These are phyloP conservation scores for Sebastes trivittatus DNA, from an alignment of 2,797 vertebrate genomes.

Conservation along the genomic window DNA sequence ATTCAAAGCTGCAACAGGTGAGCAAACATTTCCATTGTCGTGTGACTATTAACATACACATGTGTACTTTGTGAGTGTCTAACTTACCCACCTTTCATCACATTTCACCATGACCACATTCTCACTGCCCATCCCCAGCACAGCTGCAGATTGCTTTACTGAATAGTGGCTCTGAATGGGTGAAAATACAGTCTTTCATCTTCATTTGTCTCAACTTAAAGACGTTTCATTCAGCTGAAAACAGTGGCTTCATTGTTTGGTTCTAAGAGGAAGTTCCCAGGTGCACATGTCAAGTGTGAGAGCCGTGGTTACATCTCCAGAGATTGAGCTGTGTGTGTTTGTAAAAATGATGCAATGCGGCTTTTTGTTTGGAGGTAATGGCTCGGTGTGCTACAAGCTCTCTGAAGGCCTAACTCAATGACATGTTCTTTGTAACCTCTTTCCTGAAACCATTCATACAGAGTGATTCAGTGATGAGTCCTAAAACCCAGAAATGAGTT, in stretches of 20 bases:
- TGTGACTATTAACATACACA: not conserved
- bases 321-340: not conserved
- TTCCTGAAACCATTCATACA: not conserved
- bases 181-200: conserved; percentile 26
- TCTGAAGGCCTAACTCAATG: not conserved
- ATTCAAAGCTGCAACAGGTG: conserved; percentile 43
- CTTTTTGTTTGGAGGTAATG: not conserved
- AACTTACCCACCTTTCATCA: conserved; percentile 77
- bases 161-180: conserved; percentile 84
- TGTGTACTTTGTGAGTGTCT: not conserved
- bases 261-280: not conserved
- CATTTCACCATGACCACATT: conserved; percentile 80
- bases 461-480: too few species aligned
- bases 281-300: not conserved
- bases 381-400: too few species aligned
- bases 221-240: not conserved
- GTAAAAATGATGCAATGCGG: not conserved
- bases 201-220: not conserved
- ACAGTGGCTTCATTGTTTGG: not conserved
- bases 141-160: conserved; percentile 74
- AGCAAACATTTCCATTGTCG: conserved; percentile 48
- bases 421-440: not conserved
- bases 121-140: conserved; percentile 80
- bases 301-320: not conserved
- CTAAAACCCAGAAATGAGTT: too few species aligned